Evolutionary conservation across 2,888 invertebrate species (phyloP).

Genomic region (Sisyra terminalis): DNA sequence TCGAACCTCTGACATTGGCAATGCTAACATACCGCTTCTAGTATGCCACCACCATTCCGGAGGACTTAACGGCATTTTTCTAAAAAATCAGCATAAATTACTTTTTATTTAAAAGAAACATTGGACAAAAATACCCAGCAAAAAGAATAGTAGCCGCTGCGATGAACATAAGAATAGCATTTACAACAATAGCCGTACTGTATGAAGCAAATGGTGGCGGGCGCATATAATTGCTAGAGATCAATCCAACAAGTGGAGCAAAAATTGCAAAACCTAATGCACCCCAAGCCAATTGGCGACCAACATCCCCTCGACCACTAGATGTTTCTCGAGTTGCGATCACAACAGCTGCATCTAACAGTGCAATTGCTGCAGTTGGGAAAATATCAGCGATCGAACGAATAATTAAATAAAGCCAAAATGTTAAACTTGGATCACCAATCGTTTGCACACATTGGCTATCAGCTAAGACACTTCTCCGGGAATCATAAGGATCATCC

Average conservation of each 20-base stretch:
- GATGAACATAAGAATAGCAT: conserved; percentile 38
- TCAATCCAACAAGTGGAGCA: conserved; percentile 37
- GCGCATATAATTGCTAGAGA: conserved; percentile 17
- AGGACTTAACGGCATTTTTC: conserved; percentile 60
- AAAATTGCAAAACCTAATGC: conserved; percentile 55
- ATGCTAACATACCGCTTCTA: conserved; percentile 53
- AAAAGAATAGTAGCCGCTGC: conserved; percentile 41
- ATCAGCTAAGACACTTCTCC: conserved; percentile 45
- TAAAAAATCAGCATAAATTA: conserved; percentile 17
- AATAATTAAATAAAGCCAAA: conserved; percentile 52
- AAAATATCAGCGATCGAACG: conserved; percentile 60
- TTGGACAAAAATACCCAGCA: conserved; percentile 26
- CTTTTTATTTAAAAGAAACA: neutral
- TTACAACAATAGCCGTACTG: conserved; percentile 35
- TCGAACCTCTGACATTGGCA: conserved; percentile 64
- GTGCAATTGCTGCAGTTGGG: conserved; percentile 50
- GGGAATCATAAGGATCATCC: conserved; percentile 49
- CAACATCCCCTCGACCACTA: conserved; percentile 61
- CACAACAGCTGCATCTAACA: conserved; percentile 61
- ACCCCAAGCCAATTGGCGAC: conserved; percentile 59
- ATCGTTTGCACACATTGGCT: conserved; percentile 44
- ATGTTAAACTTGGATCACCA: conserved; percentile 49
- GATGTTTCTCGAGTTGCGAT: conserved; percentile 70
- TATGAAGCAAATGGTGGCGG: conserved; percentile 24
- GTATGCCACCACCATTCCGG: conserved; percentile 86